Base-by-base conservation (phyloP, 2,888 invertebrate genomes). In the Helleia helle region DNA sequence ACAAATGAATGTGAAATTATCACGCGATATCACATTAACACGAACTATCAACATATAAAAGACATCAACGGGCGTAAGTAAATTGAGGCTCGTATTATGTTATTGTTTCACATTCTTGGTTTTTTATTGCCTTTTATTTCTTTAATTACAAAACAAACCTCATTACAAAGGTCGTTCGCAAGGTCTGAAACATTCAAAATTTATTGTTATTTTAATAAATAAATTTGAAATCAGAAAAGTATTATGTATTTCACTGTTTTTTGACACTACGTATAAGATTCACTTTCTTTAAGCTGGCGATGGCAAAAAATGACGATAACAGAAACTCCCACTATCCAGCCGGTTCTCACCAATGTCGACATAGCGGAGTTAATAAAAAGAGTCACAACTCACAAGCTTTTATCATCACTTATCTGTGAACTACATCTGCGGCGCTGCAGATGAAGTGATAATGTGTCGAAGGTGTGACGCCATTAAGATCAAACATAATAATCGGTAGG, bases 1-100 rank as follows among this genome's bases (percentile, higher is more conserved):
- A n/a, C n/a, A n/a, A n/a, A n/a, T n/a, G n/a, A n/a, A n/a, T n/a
- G n/a, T n/a, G n/a, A n/a, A n/a, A n/a, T n/a, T n/a, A n/a, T n/a
- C n/a, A n/a, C n/a, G n/a, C n/a, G n/a, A n/a, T n/a, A n/a, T n/a
- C n/a, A n/a, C n/a, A n/a, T n/a, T n/a, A n/a, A n/a, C n/a, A n/a
- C n/a, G n/a, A n/a, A n/a, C n/a, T n/a, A n/a, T n/a, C n/a, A n/a
- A n/a, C n/a, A 9, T 30, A 30, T 34, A 38, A 41, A 41, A 41
- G 44, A 44, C 13, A 41, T 44, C 38, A 44, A 44, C 44, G 44
- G 28, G 42, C 27, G 30, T 14, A 41, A 36, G 13, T 31, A 40
- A 13, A 25, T 11, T 8, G 9, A 4, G 24, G 11, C 17, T 30
- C 42, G 18, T 30, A 12, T 13, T 9, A 29, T 12, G 24, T 13